These are phyloP conservation scores for Eupsilia transversa DNA, from an alignment of 2,888 invertebrate genomes.

Conservation along the genomic window DNA sequence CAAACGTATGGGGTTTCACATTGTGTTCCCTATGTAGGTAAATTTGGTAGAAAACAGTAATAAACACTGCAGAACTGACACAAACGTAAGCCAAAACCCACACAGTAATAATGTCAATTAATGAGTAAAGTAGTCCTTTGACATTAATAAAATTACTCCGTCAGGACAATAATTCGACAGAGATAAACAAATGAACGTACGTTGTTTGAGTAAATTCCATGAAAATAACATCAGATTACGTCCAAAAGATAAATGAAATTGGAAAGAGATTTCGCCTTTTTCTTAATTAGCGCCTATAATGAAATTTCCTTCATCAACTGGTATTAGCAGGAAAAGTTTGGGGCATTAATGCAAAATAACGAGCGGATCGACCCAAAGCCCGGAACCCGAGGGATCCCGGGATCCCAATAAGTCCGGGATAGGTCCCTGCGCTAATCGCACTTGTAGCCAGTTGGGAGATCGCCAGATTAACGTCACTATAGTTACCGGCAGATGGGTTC, in stretches of 20 bases:
- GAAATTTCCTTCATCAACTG: constrained; percentile 83
- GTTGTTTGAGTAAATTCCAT: constrained; percentile 6
- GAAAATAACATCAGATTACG: constrained; percentile 30
- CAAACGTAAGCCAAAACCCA: constrained; percentile 9
- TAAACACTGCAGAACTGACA: not conserved
- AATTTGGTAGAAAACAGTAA: constrained; percentile 7
- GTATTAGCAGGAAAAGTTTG: constrained; percentile 83
- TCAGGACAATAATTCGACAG: not conserved
- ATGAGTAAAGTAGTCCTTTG: not conserved
- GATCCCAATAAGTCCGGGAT: constrained; percentile 77
- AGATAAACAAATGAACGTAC: not conserved
- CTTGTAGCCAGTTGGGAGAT: constrained; percentile 81
- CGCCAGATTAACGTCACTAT: constrained; percentile 75
- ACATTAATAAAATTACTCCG: not conserved
- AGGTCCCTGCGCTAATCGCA: constrained; percentile 78
- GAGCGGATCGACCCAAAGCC: constrained; percentile 80
- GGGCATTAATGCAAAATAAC: constrained; percentile 87
- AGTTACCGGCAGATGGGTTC: constrained; percentile 53
- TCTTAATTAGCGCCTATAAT: constrained; percentile 79
- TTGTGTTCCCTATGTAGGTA: not conserved
- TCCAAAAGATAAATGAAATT: constrained; percentile 54
- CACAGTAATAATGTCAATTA: not conserved
- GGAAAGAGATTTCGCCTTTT: constrained; percentile 67
- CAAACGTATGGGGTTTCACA: constrained; percentile 27
- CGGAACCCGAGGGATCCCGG: constrained; percentile 74